A percentile compares a stretch with the other conserved stretches of the same genome.
phyloP scores from a whole-genome alignment of 2,888 invertebrate genomes.

The Cremastinae sp. region DNA sequence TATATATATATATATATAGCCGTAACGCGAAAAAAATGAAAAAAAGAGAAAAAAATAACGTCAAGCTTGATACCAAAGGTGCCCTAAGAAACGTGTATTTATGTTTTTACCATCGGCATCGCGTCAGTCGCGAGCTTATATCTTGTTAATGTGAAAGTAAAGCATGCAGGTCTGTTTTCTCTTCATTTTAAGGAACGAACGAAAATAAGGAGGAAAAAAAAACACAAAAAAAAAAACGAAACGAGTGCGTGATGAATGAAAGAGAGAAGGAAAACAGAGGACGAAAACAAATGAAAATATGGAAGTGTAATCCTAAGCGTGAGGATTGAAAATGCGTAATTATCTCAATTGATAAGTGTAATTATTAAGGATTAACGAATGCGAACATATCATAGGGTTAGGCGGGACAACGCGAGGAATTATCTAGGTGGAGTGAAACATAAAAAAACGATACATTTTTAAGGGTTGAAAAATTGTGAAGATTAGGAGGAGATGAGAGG shows the following conservation, averaged over 20 bases:
- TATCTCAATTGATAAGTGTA: conserved; percentile 65
- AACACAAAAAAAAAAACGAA: conserved; percentile 53
- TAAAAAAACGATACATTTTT: conserved; percentile 36
- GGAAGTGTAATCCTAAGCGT: conserved; percentile 52
- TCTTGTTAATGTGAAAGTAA: conserved; percentile 73
- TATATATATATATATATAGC: conserved; percentile 42
- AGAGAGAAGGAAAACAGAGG: conserved; percentile 53
- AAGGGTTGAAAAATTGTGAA: conserved; percentile 20
- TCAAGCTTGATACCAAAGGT: conserved; percentile 93
- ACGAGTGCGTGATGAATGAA: conserved; percentile 51
- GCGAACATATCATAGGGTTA: conserved; percentile 79
- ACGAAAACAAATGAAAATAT: conserved; percentile 38
- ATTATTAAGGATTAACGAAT: conserved; percentile 74
- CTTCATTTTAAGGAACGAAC: conserved; percentile 26
- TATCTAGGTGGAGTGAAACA: conserved; percentile 45
- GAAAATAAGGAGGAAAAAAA: conserved; percentile 48
- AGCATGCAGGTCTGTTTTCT: conserved; percentile 49
- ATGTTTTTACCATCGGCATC: conserved; percentile 82
- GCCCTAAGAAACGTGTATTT: conserved; percentile 86
- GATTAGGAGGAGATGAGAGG: conserved; percentile 7
- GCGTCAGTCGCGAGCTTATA: conserved; percentile 70
- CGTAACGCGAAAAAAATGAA: conserved; percentile 57
- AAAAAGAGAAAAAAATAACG: conserved; percentile 76
- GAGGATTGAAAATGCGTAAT: conserved; percentile 51
- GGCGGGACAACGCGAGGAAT: conserved; percentile 62